phyloP scores from a whole-genome alignment of 2,888 invertebrate species.

The Caenorhabditis doughertyi region DNA sequence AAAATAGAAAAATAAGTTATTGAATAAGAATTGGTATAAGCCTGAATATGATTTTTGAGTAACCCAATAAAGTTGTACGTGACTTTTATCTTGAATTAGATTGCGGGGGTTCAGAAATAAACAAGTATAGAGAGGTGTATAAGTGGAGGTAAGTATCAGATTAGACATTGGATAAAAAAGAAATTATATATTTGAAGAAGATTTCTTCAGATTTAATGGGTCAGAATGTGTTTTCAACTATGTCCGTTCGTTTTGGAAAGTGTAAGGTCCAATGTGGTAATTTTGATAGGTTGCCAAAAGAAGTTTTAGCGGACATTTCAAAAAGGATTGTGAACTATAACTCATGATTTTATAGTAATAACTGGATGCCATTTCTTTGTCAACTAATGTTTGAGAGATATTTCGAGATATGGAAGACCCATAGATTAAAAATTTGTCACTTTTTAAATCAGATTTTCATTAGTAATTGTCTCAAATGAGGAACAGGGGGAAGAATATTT shows the following conservation, averaged over 20 bases:
- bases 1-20: constrained; percentile 5
- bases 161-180: neutral
- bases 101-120: constrained; percentile 43
- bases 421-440: constrained; percentile 29
- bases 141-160: constrained; percentile 3
- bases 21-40: neutral
- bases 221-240: neutral
- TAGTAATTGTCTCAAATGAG: constrained; percentile 5
- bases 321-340: neutral
- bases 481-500: too few species aligned
- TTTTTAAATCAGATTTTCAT: constrained; percentile 2
- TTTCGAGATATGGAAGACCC: constrained; percentile 13
- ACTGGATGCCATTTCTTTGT: neutral
- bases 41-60: constrained; percentile 27
- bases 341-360: constrained; percentile 2
- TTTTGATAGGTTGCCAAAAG: too few species aligned
- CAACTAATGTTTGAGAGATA: neutral
- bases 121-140: neutral
- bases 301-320: neutral
- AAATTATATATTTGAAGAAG: neutral
- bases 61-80: constrained; percentile 33
- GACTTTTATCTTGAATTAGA: constrained; percentile 27
- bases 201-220: neutral
- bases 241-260: too few species aligned
- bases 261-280: too few species aligned